Evolutionary conservation across 2,113 vertebrate species (phyloP), one percentile per base, ranked within the genome.

Genomic region (Antigone vipio): DNA sequence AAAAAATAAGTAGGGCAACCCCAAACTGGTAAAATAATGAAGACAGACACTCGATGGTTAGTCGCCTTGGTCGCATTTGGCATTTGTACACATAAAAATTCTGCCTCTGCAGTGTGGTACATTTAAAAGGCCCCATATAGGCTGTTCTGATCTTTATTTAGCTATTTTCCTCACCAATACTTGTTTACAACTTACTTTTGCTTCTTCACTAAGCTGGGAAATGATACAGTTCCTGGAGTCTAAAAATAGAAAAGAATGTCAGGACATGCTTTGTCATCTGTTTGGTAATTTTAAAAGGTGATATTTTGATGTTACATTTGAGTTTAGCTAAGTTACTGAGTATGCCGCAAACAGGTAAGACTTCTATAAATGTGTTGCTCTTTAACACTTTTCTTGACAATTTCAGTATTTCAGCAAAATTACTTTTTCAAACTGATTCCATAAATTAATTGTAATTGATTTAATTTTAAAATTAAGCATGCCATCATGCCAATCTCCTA

Each of bases 161-260:
- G 50, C 50, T 62, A 45, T 42, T 66, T 32, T 59, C 63, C 22
- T 66, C 34, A 73, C 30, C 18, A 84, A 44, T 13, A 56, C 12
- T 53, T 79, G 20, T 63, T 91, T 90, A 80, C 68, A 63, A 95
- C 89, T 97, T 97, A 98, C 98, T 97, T 98, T 98, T 49, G 96
- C 93, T 95, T 98, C 97, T 86, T 97, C 96, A 21, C 63, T 85
- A 93, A 98, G 80, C 89, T 97, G 97, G 68, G 94, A 98, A 93
- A 98, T 95, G 17, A 98, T 69, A 76, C 85, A 92, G 42, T 98
- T 97, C 91, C 97, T 98, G 64, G 96, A 95, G 80, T 97, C 98
- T 99, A 92, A 94, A 60, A 94, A 95, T 60, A 88, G 93, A 86
- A 96, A 38, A 83, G 88, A 92, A 77, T 38, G 29, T 76, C 35